phyloP scores from a whole-genome alignment of 2,113 vertebrate species.

The Hemiprocne comata region DNA sequence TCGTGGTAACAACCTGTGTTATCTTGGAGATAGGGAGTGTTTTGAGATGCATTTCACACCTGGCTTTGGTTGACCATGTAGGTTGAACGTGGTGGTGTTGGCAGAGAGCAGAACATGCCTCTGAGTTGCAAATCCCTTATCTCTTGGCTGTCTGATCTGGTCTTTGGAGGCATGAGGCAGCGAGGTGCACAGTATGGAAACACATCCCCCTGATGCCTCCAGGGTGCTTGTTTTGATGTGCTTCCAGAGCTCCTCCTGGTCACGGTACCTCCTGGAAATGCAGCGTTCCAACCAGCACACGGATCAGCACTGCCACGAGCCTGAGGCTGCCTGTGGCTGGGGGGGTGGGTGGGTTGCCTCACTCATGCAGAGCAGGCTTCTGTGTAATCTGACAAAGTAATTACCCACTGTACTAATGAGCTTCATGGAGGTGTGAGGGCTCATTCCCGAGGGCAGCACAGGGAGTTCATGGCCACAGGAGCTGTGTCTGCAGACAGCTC shows the following conservation, averaged over 20 bases:
- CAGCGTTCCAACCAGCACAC: neutral
- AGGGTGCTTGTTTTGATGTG: neutral
- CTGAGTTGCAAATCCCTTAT: neutral
- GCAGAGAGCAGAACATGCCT: neutral
- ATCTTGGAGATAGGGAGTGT: rapidly evolving
- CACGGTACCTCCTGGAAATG: neutral
- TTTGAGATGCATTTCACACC: neutral
- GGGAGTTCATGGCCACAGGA: neutral
- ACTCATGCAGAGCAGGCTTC: neutral
- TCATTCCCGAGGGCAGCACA: neutral
- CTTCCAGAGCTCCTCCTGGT: neutral
- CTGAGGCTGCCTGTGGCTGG: neutral
- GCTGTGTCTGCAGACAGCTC: neutral
- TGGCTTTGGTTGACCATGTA: neutral
- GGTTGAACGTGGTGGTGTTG: rapidly evolving
- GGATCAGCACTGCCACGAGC: neutral
- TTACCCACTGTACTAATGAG: neutral
- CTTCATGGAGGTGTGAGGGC: neutral
- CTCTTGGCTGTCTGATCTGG: neutral
- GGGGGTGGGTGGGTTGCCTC: neutral
- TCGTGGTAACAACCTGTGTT: rapidly evolving
- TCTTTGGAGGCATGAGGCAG: neutral
- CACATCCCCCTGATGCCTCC: neutral
- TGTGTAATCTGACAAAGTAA: neutral
- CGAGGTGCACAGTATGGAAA: neutral